Percentiles rank a stretch among this genome's conserved stretches.
Evolutionary conservation across 2,113 vertebrate genomes (phyloP).

Genomic region (Myrmophylax atrothorax): DNA sequence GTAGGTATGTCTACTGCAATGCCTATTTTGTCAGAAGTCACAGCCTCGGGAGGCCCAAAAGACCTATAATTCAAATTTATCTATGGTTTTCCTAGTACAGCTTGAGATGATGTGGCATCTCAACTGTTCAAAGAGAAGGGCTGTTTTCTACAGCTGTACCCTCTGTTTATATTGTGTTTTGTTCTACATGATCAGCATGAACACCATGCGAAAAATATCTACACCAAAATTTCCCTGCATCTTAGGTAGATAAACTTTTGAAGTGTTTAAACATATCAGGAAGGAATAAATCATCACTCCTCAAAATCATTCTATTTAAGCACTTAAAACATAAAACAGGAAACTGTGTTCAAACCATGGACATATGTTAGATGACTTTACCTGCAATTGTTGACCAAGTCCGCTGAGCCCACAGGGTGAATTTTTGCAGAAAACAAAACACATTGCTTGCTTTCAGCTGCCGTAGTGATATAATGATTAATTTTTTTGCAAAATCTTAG

Average conservation of each 20-base stretch:
- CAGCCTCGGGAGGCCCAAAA: neutral
- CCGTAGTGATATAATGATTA: neutral
- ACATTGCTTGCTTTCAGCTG: neutral
- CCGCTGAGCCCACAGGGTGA: neutral
- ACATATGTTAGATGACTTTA: neutral
- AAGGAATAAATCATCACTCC: neutral
- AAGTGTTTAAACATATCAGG: neutral
- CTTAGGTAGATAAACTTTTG: neutral
- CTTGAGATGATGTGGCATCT: neutral
- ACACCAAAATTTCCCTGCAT: neutral
- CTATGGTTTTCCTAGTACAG: neutral
- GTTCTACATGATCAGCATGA: neutral
- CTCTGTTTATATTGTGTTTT: neutral
- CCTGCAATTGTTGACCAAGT: neutral
- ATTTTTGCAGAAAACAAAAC: neutral
- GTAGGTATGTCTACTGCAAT: neutral
- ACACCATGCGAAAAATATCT: neutral
- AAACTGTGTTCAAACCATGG: neutral
- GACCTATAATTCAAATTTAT: neutral
- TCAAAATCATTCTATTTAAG: neutral
- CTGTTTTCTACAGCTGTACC: neutral
- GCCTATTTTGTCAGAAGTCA: neutral
- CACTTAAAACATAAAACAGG: neutral
- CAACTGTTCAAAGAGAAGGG: neutral
- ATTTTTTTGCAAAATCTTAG: neutral